phyloP scores from a whole-genome alignment of 2,888 invertebrate species.

The Xestoiulus laeticollis region DNA sequence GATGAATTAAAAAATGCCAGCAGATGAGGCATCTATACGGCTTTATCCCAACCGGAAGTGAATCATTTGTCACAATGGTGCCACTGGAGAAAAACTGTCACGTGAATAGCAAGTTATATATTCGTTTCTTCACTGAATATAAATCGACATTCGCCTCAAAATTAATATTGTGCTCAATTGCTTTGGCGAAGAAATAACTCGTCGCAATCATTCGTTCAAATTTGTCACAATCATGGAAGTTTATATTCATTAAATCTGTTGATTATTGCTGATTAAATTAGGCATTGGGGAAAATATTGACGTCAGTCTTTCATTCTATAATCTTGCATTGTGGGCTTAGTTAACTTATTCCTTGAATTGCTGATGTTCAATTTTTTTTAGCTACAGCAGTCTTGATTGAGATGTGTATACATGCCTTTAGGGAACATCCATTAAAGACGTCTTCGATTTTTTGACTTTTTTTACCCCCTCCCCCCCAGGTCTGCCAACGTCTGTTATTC shows the following conservation, averaged over 20 bases:
- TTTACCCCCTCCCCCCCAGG: too few relatives aligned
- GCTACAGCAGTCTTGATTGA: not conserved
- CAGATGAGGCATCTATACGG: not conserved
- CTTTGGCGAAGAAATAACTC: not conserved
- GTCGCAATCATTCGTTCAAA: not conserved
- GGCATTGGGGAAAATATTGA: not conserved
- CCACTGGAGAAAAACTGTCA: not conserved
- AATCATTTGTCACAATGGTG: not conserved
- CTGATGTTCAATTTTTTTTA: not conserved
- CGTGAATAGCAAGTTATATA: not conserved
- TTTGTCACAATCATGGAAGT: not conserved
- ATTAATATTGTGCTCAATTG: not conserved
- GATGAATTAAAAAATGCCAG: not conserved
- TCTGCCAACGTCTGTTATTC: too few relatives aligned
- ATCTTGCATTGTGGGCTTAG: not conserved
- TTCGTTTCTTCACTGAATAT: too few relatives aligned
- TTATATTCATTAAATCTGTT: not conserved
- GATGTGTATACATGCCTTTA: too few relatives aligned
- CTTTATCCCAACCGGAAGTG: not conserved
- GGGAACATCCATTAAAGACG: too few relatives aligned
- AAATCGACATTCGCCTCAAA: not conserved
- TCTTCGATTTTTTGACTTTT: too few relatives aligned
- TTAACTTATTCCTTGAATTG: not conserved
- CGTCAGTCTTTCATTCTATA: not conserved
- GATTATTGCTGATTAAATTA: conserved; percentile 10